Base-by-base conservation (phyloP, 2,113 vertebrate species). In the Connochaetes taurinus region DNA sequence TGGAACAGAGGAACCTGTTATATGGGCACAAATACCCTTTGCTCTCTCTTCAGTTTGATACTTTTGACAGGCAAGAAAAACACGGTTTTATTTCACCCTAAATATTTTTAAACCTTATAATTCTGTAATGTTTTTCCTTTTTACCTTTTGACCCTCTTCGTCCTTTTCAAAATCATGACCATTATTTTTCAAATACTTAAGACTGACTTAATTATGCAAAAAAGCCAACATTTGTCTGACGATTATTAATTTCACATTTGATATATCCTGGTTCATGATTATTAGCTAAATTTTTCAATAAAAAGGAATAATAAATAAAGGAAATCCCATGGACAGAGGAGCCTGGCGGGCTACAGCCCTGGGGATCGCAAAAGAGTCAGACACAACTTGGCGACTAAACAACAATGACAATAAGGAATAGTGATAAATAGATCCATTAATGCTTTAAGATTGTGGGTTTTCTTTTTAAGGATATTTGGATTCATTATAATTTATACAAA, bases 321-420 rank as follows among this genome's bases (percentile, higher is more conserved):
- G 31, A 53, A 43, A 76, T 27, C 23, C 36, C 71, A 76, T 27
- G 40, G 71, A 43, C 36, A 43, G 23, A 76, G 71, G 23, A 43
- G 40, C 71, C 71, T 76, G 40, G 71, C 1, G 6, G 71, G 71
- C 71, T 76, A 43, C 12, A 76, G 40, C 43, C 40, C 71, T 27
- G 11, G 23, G 64, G 3, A 12, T 76, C 1, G 0, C 1, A 0
- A 43, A 25, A 76, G 23, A 27, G 23, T 76, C 40, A 43, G 71
- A 14, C 23, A 76, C 40, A 1, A 27, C 36, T 27, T 76, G 36
- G 36, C 0, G 1, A 43, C 40, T 43, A 14, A 43, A 25, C 71
- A 25, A 74, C 36, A 25, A 21, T 12, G 17, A 19, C 10, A 21
- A n/a, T 7, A n/a, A n/a, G 31, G 31, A 53, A 23, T 2, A 53